Evolutionary conservation across 2,888 invertebrate species (phyloP), one percentile per base, ranked within the genome.

Genomic region (Cerastoderma edule): DNA sequence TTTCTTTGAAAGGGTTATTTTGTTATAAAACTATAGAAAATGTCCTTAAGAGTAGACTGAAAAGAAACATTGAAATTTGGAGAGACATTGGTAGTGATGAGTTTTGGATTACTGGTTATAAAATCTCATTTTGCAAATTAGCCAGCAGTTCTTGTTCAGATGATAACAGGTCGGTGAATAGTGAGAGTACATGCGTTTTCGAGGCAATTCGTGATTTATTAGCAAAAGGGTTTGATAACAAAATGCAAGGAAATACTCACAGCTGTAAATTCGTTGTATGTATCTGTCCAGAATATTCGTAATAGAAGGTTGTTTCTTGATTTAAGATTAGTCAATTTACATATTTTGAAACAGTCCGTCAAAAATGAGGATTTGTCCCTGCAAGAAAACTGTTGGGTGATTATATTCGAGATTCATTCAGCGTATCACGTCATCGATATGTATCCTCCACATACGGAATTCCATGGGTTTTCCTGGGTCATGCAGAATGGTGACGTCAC

Each of bases 21-120:
- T n/a, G n/a, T n/a, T n/a, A n/a, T n/a, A n/a, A n/a, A n/a, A n/a
- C n/a, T n/a, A n/a, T n/a, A n/a, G 30, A 71, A 8, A 74, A 71
- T 35, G 30, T 78, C 13, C 60, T 60, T 30, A 69, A 60, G 30
- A 46, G 35, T 30, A 69, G 69, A 24, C 27, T 69, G n/a, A 69
- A 32, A 39, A 22, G 60, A 32, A 30, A 60, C 48, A 48, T 69
- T 28, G 16, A 69, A 32, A 60, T 44, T 60, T 69, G 60, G 60
- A 46, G 32, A 48, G 27, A 30, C 3, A 69, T 60, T 22, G 22
- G 44, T n/a, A 50, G 60, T 2, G 48, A 48, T 44, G 33, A 46
- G 16, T 69, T 60, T 19, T 50, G 50, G 48, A 66, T 22, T 3
- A 46, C 44, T 57, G 57, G 68, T 5, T 68, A 57, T 35, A 68